Conservation (phyloP, 2,888 invertebrate species). For the Nematopogon swammerdamellus region DNA sequence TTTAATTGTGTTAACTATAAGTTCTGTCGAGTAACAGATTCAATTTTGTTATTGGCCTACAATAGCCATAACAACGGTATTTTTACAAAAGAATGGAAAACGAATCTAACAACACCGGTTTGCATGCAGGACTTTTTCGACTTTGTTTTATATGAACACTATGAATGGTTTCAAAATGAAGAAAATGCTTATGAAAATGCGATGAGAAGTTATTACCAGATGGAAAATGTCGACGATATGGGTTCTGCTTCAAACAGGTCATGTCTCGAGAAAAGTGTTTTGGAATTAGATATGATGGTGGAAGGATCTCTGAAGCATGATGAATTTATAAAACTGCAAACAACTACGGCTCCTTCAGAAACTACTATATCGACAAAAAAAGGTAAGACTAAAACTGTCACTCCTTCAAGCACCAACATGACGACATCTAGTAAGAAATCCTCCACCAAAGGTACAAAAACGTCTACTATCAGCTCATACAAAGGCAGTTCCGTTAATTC, state of each 20-base stretch:
- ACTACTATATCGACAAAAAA: constrained; percentile 15
- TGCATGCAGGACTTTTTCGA: constrained; percentile 55
- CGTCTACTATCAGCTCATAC: too few species aligned
- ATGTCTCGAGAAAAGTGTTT: constrained; percentile 28
- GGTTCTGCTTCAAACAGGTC: constrained; percentile 19
- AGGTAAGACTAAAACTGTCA: constrained; percentile 10
- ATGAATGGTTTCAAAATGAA: constrained; percentile 43
- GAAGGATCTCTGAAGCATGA: constrained; percentile 42
- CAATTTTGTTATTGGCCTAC: constrained; percentile 37
- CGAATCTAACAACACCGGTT: constrained; percentile 44
- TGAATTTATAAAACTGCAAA: constrained; percentile 20
- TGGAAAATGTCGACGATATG: constrained; percentile 21
- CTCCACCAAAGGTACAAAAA: too few species aligned
- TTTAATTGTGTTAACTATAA: constrained; percentile 46
- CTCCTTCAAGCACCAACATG: not conserved
- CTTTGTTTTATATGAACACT: constrained; percentile 44
- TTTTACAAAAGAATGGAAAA: constrained; percentile 39
- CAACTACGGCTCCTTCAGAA: constrained; percentile 12
- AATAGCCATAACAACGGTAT: constrained; percentile 42
- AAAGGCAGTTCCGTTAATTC: too few species aligned
- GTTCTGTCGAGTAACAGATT: constrained; percentile 43
- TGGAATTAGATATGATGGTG: constrained; percentile 33
- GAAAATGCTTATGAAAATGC: constrained; percentile 32
- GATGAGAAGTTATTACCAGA: constrained; percentile 20
- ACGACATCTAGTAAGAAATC: too few species aligned